Evolutionary conservation across 2,797 vertebrate genomes (phyloP).

Genomic region (Carapus acus): DNA sequence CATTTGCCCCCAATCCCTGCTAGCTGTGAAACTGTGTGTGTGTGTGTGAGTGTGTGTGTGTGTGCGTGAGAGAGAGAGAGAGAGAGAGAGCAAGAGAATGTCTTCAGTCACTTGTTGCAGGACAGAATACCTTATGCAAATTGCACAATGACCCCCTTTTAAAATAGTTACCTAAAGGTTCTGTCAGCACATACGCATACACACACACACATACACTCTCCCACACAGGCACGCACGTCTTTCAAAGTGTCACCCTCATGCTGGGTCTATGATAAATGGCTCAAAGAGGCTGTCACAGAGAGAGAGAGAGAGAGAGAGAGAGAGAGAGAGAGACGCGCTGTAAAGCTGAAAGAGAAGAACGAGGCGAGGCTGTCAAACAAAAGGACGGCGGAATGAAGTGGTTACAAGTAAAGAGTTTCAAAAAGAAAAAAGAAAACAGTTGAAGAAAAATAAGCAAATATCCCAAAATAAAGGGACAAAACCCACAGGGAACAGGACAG

Average conservation of each 20-base stretch:
- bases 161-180: slow-evolving; percentile 42
- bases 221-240: slow-evolving; percentile 31
- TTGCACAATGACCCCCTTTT: too few species aligned
- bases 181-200: slow-evolving; percentile 18
- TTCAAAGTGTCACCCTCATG: slow-evolving; percentile 48
- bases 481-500: too few species aligned
- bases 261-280: slow-evolving; percentile 59
- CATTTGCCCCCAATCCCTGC: slow-evolving; percentile 55
- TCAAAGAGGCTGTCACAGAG: slow-evolving; percentile 28
- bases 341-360: slow-evolving; percentile 28
- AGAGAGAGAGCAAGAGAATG: slow-evolving; percentile 17
- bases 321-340: too few species aligned
- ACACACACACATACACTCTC: too few species aligned
- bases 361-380: slow-evolving; percentile 44
- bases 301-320: too few species aligned
- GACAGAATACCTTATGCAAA: slow-evolving; percentile 38
- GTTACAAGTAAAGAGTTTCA: slow-evolving; percentile 11
- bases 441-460: too few species aligned
- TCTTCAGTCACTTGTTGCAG: slow-evolving; percentile 24
- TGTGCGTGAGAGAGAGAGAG: too few species aligned
- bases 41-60: slow-evolving; percentile 17
- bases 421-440: slow-evolving; percentile 20
- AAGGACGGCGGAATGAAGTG: slow-evolving; percentile 23
- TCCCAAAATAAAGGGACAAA: too few species aligned
- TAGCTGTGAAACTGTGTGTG: slow-evolving; percentile 44